Evolutionary conservation across 2,797 vertebrate species (phyloP).

Genomic region (Ambastaia sidthimunki): DNA sequence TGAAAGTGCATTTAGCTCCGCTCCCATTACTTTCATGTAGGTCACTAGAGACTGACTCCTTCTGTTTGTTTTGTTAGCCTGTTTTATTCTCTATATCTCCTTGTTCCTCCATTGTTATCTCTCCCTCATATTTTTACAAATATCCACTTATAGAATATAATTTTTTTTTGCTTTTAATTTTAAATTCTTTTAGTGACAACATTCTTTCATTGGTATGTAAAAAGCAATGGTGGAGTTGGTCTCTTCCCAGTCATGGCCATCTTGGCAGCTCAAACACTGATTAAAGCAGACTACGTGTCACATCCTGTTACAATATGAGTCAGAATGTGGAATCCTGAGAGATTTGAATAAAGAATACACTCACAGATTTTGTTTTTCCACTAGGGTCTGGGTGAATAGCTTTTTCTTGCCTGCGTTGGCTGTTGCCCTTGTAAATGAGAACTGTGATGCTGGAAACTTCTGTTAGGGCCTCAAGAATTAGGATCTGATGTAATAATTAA

Average conservation of each 20-base stretch:
- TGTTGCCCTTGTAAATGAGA: conserved; percentile 50
- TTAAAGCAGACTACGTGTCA: conserved; percentile 89
- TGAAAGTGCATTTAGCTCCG: conserved; percentile 99
- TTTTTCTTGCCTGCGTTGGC: conserved; percentile 38
- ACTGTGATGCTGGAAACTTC: conserved; percentile 44
- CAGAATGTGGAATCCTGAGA: conserved; percentile 77
- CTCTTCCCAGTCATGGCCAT: conserved; percentile 59
- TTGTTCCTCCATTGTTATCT: neutral
- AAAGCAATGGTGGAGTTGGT: conserved; percentile 64
- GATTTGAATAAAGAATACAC: conserved; percentile 70
- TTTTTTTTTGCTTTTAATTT: neutral
- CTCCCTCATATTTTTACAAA: neutral
- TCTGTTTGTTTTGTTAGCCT: conserved; percentile 52
- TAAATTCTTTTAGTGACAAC: neutral
- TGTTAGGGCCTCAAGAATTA: conserved; percentile 37
- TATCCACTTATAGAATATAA: neutral
- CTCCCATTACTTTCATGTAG: conserved; percentile 89
- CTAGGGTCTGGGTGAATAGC: conserved; percentile 24
- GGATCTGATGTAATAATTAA: conserved; percentile 31
- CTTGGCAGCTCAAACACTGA: conserved; percentile 80
- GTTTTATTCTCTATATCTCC: conserved; percentile 66
- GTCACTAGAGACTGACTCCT: conserved; percentile 92
- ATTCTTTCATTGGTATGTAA: conserved; percentile 50
- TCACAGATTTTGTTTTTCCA: conserved; percentile 1
- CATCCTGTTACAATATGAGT: conserved; percentile 85